These are phyloP conservation scores for Eristalinus aeneus DNA, from an alignment of 2,888 invertebrate species.

Conservation along the genomic window DNA sequence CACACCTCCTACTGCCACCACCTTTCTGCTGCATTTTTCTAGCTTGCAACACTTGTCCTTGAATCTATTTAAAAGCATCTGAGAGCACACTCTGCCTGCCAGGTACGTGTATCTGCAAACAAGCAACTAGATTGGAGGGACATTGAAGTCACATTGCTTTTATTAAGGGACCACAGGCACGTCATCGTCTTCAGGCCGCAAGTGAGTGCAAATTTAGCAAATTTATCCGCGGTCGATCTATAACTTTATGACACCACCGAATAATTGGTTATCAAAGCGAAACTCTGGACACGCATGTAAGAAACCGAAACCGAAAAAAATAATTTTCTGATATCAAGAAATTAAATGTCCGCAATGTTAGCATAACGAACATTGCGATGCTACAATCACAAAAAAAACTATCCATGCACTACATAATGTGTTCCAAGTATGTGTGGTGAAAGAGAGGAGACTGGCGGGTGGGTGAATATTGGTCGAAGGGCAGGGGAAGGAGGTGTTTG, in stretches of 20 bases:
- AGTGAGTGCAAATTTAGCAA: conserved; percentile 17
- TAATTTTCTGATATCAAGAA: conserved; percentile 61
- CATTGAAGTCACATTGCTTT: conserved; percentile 67
- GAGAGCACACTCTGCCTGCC: conserved; percentile 46
- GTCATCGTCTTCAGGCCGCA: conserved; percentile 2
- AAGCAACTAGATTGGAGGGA: conserved; percentile 64
- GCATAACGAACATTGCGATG: conserved; percentile 59
- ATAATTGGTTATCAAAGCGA: conserved; percentile 44
- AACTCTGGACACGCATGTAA: conserved; percentile 14
- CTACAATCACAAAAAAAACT: conserved; percentile 38
- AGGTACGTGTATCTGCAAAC: conserved; percentile 70
- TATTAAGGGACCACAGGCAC: conserved; percentile 10
- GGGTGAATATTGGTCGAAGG: neutral
- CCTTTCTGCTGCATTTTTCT: conserved; percentile 48
- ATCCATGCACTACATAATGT: conserved; percentile 53
- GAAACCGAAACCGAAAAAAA: conserved; percentile 53
- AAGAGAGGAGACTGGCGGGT: neutral
- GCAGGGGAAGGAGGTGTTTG: neutral
- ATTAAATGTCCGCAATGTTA: conserved; percentile 64
- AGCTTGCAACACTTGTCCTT: conserved; percentile 69
- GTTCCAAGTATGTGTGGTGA: conserved; percentile 32
- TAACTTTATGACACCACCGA: neutral
- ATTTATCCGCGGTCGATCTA: conserved; percentile 29
- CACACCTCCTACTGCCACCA: conserved; percentile 36
- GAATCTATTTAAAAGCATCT: conserved; percentile 69